Conservation (phyloP, 2,888 invertebrate species). For the Ligdia adustata region DNA sequence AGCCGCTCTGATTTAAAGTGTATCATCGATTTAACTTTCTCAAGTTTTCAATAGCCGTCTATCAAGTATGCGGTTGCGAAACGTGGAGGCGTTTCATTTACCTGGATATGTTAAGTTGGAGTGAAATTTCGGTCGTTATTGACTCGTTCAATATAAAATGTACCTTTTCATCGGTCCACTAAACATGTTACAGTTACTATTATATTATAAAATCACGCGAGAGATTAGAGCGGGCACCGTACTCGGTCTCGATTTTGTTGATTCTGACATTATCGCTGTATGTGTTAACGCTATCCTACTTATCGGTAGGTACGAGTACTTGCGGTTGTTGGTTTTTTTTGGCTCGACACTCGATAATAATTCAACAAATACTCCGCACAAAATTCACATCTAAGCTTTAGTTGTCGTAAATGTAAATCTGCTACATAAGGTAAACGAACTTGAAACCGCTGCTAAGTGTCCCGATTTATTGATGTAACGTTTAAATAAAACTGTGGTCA, state of each 20-base stretch:
- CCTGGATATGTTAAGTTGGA: slow-evolving; percentile 48
- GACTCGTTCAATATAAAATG: slow-evolving; percentile 51
- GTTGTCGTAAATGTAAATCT: slow-evolving; percentile 45
- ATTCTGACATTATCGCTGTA: slow-evolving; percentile 59
- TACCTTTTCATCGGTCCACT: slow-evolving; percentile 63
- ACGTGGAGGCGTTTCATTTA: slow-evolving; percentile 33
- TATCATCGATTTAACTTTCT: slow-evolving; percentile 36
- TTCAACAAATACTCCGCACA: slow-evolving; percentile 43
- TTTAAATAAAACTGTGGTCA: slow-evolving; percentile 73
- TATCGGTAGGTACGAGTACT: slow-evolving; percentile 62
- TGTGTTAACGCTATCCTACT: slow-evolving; percentile 75
- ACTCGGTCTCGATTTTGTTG: slow-evolving; percentile 65
- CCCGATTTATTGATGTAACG: slow-evolving; percentile 67
- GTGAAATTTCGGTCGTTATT: slow-evolving; percentile 70
- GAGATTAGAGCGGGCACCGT: slow-evolving; percentile 53
- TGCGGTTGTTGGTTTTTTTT: slow-evolving; percentile 67
- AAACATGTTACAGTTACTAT: slow-evolving; percentile 73
- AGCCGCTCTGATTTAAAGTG: slow-evolving; percentile 53
- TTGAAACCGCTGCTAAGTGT: slow-evolving; percentile 47
- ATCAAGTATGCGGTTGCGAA: slow-evolving; percentile 15
- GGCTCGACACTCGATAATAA: slow-evolving; percentile 65
- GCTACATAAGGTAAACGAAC: slow-evolving; percentile 54
- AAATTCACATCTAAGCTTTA: slow-evolving; percentile 40
- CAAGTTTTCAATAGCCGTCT: slow-evolving; percentile 1
- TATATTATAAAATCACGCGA: slow-evolving; percentile 80